Evolutionary conservation across 2,113 vertebrate genomes (phyloP), one percentile per base, ranked within the genome.

Genomic region (Ammospiza nelsoni): DNA sequence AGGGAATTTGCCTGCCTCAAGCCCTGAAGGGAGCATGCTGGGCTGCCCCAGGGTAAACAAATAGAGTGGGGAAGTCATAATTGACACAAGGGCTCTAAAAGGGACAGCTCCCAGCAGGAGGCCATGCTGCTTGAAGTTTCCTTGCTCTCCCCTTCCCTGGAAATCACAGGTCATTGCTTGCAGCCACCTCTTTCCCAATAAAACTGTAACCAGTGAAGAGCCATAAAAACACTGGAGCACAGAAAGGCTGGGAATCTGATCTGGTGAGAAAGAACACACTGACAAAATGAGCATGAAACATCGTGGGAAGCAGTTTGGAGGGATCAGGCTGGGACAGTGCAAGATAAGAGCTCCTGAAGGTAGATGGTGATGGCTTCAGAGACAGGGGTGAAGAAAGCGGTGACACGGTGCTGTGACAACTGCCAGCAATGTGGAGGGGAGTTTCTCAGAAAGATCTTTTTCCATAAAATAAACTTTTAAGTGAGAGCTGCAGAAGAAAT

Each of bases 11-110:
- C 18, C 59, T 81, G 61, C 57, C 61, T 72, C 55, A 33, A 80
- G 65, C 54, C 22, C 79, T 59, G 79, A 61, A 65, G 27, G 37
- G 48, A 65, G 33, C 67, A 75, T 54, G 43, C 46, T 87, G 67
- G 49, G 68, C 52, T 93, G 88, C 87, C 44, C 57, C 37, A 52
- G 59, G n/a, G 81, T 96, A 96, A 97, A 96, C 87, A 97, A 95
- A 97, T 76, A 94, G 72, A 96, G 48, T 90, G 63, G 83, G 78
- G 69, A 96, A 95, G 91, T 73, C 28, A 4, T 94, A 96, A 97
- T 97, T 97, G 95, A 97, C 97, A 96, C 61, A 52, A 77, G 58
- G 69, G 77, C 77, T 96, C 95, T 96, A 97, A 96, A 97, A 97
- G 67, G 84, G 73, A 61, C 86, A 77, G 59, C 37, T 96, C 93